Base-by-base conservation (phyloP, 1,140 invertebrate species). In the Cherax destructor region DNA sequence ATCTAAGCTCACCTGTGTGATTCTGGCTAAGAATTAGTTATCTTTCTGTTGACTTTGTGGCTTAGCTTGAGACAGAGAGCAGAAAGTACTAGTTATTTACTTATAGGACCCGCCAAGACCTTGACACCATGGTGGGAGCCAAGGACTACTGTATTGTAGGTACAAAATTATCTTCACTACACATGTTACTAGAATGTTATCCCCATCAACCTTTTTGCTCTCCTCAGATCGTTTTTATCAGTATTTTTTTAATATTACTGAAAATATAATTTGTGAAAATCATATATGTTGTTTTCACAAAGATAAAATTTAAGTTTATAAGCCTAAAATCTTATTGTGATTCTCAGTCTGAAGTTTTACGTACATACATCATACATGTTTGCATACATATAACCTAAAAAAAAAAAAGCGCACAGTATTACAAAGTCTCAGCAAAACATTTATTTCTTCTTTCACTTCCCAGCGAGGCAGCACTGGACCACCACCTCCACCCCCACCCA, bases 401-500 rank as follows among this genome's bases (percentile, higher is more conserved):
- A 74, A 7, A 74, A n/a, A 74, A 1, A 13, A 1, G 30, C 61
- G 18, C 0, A 18, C 18, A 13, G 11, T 21, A 18, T 18, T 13
- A 65, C 10, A 24, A 30, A 24, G 7, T 30, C n/a, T 30, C 16
- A 65, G 18, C 13, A 65, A 65, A 65, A 13, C 5, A 65, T 21
- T 1, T 65, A 65, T 3, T 65, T 21, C 56, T 1, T 65, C 61
- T 65, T 65, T 11, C 11, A 65, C 5, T 18, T 18, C 61, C 18
- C 61, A 65, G 61, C 16, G 18, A 18, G 61, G 1, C 18, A 18
- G 61, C 18, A 65, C 13, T 21, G 61, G 61, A 30, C 69, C 69
- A 56, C 69, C 69, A 56, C 79, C 79, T 2, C 79, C 79, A 0
- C 79, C 79, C 0, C 79, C 79, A 81, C 50, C 72, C 24, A 80